Conservation (phyloP, 2,797 vertebrate genomes). For the Helarctos malayanus region DNA sequence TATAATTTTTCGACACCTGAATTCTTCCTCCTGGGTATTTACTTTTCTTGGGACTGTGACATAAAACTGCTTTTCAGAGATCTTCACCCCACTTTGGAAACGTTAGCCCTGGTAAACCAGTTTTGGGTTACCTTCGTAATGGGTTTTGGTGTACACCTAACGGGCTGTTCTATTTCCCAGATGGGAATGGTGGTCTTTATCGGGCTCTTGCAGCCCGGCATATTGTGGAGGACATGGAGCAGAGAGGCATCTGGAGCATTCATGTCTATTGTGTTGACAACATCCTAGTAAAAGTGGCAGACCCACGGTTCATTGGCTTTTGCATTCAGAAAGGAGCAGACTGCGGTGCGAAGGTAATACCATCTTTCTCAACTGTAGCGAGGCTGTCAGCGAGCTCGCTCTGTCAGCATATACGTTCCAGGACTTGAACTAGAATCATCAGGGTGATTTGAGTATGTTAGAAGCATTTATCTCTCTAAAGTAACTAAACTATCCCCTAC, state of each 20-base stretch:
- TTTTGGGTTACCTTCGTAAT: background rate
- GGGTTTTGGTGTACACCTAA: background rate
- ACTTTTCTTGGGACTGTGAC: background rate
- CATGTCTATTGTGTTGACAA: constrained; percentile 99
- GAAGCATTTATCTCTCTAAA: background rate
- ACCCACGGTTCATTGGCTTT: constrained; percentile 97
- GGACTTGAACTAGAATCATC: background rate
- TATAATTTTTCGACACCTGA: background rate
- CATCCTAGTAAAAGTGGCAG: constrained; percentile 98
- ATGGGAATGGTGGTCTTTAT: constrained; percentile 98
- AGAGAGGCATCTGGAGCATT: constrained; percentile 92
- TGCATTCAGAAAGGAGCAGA: constrained; percentile 96
- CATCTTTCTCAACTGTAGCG: background rate
- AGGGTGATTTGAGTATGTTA: background rate
- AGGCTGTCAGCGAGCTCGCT: background rate
- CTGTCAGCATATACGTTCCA: background rate
- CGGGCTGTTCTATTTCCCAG: constrained; percentile 85
- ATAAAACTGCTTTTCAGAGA: background rate
- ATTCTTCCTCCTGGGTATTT: background rate
- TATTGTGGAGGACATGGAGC: constrained; percentile 95
- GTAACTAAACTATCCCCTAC: background rate
- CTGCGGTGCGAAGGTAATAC: constrained; percentile 97
- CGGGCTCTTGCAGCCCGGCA: constrained; percentile 93
- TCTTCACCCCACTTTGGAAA: background rate
- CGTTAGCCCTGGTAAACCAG: background rate